Evolutionary conservation across 1,140 invertebrate genomes (phyloP).

Genomic region (Rhagoletis zephyria): DNA sequence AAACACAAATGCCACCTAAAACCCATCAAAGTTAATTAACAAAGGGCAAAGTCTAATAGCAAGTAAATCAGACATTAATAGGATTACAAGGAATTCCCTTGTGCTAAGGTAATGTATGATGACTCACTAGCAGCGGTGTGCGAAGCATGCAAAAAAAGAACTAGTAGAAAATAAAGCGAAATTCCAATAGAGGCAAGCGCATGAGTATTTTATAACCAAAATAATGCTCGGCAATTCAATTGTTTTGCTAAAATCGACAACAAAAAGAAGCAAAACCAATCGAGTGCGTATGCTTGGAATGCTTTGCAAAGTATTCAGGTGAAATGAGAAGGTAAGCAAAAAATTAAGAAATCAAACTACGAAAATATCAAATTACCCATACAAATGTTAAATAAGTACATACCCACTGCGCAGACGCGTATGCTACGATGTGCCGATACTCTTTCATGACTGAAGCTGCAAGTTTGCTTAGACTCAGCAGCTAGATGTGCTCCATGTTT

Average conservation of each 20-base stretch:
- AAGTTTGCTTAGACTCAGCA: background rate
- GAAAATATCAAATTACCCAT: constrained; percentile 42
- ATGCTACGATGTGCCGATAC: background rate
- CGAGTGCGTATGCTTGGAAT: constrained; percentile 7
- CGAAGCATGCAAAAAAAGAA: background rate
- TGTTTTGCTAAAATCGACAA: background rate
- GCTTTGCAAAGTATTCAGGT: background rate
- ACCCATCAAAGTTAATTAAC: constrained; percentile 36
- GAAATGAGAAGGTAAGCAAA: background rate
- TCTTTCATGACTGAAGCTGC: background rate
- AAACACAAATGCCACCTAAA: background rate
- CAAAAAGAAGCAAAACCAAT: background rate
- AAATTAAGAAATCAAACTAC: background rate
- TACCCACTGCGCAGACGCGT: constrained; percentile 9
- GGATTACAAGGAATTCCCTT: constrained; percentile 28
- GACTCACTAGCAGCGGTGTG: background rate
- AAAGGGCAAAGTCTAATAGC: constrained; percentile 7
- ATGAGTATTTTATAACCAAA: background rate
- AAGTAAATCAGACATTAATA: constrained; percentile 17
- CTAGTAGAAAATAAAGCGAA: background rate
- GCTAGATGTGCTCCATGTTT: background rate
- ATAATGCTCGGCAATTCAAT: background rate
- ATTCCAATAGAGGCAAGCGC: background rate
- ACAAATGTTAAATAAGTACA: background rate
- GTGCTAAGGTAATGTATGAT: background rate